Evolutionary conservation across 2,888 invertebrate genomes (phyloP), one percentile per base, ranked within the genome.

Genomic region (Macaria notata): DNA sequence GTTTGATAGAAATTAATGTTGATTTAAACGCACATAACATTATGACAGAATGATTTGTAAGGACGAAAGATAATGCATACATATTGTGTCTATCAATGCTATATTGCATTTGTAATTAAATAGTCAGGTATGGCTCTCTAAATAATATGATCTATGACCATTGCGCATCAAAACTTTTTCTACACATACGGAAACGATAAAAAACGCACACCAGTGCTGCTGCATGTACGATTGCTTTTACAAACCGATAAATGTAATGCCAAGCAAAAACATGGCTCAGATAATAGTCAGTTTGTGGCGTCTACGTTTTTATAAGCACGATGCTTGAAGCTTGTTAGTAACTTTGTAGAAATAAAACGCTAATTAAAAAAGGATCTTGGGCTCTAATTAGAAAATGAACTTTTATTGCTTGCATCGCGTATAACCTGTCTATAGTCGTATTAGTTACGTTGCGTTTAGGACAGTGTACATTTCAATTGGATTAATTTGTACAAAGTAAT

Each of bases 201-300:
- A 49, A 54, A 57, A 38, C 48, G 43, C 75, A 78, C 79, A 77
- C 62, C 79, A 78, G 81, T 78, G 83, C 79, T 76, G 67, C 62
- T 65, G 68, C 68, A 64, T 69, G 71, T 72, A 74, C 68, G 62
- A 72, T 72, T 72, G 65, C 60, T 84, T 84, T 84, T 83, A 71
- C 68, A 59, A 68, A 68, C 64, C 76, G 78, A 84, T 82, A 84
- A 83, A 82, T 78, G 77, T 57, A 61, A 43, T 48, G 43, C 45
- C 46, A 46, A 56, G 50, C 56, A 65, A 65, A 66, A 66, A 66
- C 56, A 54, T 63, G 52, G 45, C 63, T 62, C 50, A 60, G 65
- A 59, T 66, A 69, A 69, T 69, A 44, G 62, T 46, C 51, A 1
- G 55, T 62, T 62, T 64, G 69, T 66, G 56, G 62, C 61, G 49